Percentiles rank a stretch among this genome's conserved stretches.
Conservation (phyloP, 2,797 vertebrate genomes). For the Octomys mimax region DNA sequence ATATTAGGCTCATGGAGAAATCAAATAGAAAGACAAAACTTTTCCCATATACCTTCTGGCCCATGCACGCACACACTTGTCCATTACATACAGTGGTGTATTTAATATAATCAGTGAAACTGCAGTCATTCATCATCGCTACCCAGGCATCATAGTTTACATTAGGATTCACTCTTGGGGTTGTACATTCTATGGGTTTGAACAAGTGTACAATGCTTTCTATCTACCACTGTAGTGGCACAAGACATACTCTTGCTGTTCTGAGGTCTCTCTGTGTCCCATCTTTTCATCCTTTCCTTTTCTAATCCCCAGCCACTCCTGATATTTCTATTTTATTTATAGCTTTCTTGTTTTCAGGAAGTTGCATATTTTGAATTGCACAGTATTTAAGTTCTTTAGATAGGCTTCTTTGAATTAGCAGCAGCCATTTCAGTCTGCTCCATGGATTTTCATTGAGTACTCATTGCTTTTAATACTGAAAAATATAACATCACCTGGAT, state of each 20-base stretch:
- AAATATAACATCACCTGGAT: neutral
- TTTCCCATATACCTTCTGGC: neutral
- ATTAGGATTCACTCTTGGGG: neutral
- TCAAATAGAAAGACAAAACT: neutral
- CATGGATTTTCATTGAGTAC: neutral
- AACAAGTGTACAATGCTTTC: neutral
- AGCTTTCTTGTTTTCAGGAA: neutral
- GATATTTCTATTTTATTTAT: neutral
- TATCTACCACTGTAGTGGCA: neutral
- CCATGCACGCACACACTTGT: neutral
- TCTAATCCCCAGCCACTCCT: neutral
- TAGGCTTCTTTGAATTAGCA: neutral
- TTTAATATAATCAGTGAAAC: neutral
- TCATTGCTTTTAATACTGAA: neutral
- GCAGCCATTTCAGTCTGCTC: neutral
- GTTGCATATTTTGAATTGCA: neutral
- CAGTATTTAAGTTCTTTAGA: no score
- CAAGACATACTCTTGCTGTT: no score
- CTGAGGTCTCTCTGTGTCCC: neutral
- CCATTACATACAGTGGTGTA: no score
- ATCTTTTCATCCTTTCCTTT: neutral
- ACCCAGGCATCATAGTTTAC: neutral
- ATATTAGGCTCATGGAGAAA: neutral
- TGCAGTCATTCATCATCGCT: neutral
- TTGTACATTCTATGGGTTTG: neutral